Evolutionary conservation across 2,113 vertebrate genomes (phyloP).

Genomic region (Tragelaphus imberbis): DNA sequence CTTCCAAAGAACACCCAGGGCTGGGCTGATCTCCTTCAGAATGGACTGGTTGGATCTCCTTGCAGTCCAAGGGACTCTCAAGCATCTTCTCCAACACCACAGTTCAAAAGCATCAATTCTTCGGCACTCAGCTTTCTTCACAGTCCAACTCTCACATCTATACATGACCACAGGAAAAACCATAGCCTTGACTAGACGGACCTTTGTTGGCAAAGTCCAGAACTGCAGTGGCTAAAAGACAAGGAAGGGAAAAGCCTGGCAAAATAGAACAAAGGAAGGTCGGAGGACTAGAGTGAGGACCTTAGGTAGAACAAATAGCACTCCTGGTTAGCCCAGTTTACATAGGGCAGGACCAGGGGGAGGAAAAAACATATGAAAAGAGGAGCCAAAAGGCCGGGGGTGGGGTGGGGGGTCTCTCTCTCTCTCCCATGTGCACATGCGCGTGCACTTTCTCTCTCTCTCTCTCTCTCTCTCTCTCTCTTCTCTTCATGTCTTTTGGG

Average conservation of each 20-base stretch:
- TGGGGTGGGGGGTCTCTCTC: not conserved
- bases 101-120: no score
- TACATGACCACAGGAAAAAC: no score
- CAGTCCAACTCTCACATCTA: no score
- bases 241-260: not conserved
- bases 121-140: no score
- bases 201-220: not conserved
- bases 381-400: not conserved
- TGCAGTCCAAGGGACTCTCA: no score
- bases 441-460: no score
- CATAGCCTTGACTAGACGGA: no score
- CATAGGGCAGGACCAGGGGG: not conserved
- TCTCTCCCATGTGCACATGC: accelerated
- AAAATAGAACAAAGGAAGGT: not conserved
- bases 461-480: not conserved
- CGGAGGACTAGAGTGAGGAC: not conserved
- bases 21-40: no score
- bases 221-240: not conserved
- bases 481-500: not conserved
- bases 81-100: no score
- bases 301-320: not conserved
- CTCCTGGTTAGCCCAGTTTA: not conserved
- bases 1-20: no score
- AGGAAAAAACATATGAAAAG: not conserved
- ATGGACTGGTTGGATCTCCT: no score